phyloP scores from a whole-genome alignment of 2,888 invertebrate species.

The Scaptomyza reducta region DNA sequence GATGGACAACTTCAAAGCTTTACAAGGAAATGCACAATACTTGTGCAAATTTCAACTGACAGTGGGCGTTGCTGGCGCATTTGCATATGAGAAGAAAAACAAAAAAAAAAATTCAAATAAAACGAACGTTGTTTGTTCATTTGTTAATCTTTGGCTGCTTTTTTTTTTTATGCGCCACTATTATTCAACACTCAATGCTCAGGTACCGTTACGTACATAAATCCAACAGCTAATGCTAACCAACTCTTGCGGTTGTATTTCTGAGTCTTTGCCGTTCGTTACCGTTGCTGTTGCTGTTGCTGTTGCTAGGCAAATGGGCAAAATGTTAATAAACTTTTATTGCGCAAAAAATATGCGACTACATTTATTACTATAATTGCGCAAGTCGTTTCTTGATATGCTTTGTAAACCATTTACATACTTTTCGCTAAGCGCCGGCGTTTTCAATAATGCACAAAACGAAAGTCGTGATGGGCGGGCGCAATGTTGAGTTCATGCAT shows the following conservation, averaged over 20 bases:
- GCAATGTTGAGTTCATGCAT: constrained; percentile 1
- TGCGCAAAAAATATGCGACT: constrained; percentile 62
- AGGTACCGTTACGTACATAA: constrained; percentile 69
- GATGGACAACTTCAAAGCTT: constrained; percentile 21
- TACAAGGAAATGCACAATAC: constrained; percentile 48
- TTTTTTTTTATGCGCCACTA: constrained; percentile 51
- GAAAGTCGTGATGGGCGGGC: constrained; percentile 41
- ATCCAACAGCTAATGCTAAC: constrained; percentile 53
- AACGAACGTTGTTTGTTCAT: constrained; percentile 58
- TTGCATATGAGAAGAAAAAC: constrained; percentile 56
- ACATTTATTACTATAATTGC: constrained; percentile 69
- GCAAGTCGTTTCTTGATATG: constrained; percentile 48
- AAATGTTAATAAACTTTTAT: constrained; percentile 75
- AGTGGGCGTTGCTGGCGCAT: constrained; percentile 61
- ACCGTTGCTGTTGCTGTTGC: constrained; percentile 32
- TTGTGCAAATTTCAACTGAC: constrained; percentile 51
- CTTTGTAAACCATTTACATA: constrained; percentile 51
- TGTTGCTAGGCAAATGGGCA: constrained; percentile 69
- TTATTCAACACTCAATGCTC: constrained; percentile 75
- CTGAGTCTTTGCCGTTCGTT: constrained; percentile 35
- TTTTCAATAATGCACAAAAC: constrained; percentile 33
- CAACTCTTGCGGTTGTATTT: constrained; percentile 69
- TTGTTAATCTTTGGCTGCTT: constrained; percentile 57
- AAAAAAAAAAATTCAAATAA: constrained; percentile 38
- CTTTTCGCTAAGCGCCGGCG: constrained; percentile 2